Evolutionary conservation across 2,888 invertebrate genomes (phyloP).

Genomic region (Cheilosia scutellata): DNA sequence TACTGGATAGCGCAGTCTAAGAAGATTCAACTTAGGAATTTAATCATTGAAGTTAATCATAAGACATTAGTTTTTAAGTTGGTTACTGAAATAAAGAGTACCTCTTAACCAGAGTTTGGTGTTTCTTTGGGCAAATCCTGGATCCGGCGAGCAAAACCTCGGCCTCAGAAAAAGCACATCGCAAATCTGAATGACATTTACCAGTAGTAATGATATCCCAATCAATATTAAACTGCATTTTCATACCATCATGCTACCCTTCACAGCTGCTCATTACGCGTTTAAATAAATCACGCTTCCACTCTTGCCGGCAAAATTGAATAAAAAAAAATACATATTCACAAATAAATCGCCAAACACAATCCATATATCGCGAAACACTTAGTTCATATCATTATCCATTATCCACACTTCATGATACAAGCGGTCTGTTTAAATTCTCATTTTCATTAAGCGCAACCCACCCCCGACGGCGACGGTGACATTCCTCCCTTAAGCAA

Average conservation of each 20-base stretch:
- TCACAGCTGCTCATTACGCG: not conserved
- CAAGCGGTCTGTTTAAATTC: slow-evolving; percentile 68
- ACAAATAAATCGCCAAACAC: slow-evolving; percentile 27
- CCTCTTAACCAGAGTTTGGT: too few relatives aligned
- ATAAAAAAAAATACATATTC: slow-evolving; percentile 4
- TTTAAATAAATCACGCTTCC: slow-evolving; percentile 49
- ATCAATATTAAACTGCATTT: not conserved
- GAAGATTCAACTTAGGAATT: too few relatives aligned
- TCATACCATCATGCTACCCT: not conserved
- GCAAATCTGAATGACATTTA: too few relatives aligned
- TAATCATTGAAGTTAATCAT: too few relatives aligned
- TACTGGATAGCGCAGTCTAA: too few relatives aligned
- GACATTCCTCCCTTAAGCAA: slow-evolving; percentile 64
- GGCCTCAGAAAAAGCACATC: too few relatives aligned
- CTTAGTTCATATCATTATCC: slow-evolving; percentile 70
- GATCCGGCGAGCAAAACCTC: too few relatives aligned
- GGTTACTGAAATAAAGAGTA: too few relatives aligned
- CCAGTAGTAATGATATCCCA: too few relatives aligned
- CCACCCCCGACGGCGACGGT: slow-evolving; percentile 11
- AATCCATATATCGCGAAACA: slow-evolving; percentile 53
- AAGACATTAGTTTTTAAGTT: too few relatives aligned
- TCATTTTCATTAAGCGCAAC: slow-evolving; percentile 54
- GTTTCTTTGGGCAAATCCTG: too few relatives aligned
- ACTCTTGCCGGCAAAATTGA: slow-evolving; percentile 13
- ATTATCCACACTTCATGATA: slow-evolving; percentile 69